phyloP scores from a whole-genome alignment of 2,113 vertebrate genomes.

The Lasiurus cinereus region DNA sequence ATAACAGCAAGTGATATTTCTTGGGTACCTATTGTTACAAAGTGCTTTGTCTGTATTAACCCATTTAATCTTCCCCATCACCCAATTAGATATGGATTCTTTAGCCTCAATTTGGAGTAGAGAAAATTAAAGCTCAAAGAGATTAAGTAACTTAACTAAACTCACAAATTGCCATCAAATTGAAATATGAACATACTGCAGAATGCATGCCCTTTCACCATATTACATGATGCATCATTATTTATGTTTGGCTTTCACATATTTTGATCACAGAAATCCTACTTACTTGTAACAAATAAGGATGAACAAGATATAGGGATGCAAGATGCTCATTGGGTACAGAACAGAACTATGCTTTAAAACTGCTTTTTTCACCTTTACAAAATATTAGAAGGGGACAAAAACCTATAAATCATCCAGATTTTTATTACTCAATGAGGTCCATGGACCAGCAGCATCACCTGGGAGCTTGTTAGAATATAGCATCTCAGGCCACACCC shows the following conservation, averaged over 20 bases:
- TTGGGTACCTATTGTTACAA: background rate
- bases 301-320: no score
- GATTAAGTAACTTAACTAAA: background rate
- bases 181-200: background rate
- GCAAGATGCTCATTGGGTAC: background rate
- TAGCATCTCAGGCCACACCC: background rate
- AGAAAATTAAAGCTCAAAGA: background rate
- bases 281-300: background rate
- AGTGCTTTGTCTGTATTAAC: background rate
- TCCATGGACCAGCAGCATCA: background rate
- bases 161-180: background rate
- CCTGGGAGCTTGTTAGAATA: background rate
- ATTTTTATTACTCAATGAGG: background rate
- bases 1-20: background rate
- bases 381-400: background rate
- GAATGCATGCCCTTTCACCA: background rate
- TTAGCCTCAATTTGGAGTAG: background rate
- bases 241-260: background rate
- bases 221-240: fast-evolving
- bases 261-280: background rate
- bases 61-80: background rate
- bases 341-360: background rate
- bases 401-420: background rate
- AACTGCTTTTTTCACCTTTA: background rate
- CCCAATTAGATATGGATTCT: background rate